A percentile compares a stretch with the other conserved stretches of the same genome.
Conservation (phyloP, 1,140 invertebrate genomes). For the Fopius arisanus region DNA sequence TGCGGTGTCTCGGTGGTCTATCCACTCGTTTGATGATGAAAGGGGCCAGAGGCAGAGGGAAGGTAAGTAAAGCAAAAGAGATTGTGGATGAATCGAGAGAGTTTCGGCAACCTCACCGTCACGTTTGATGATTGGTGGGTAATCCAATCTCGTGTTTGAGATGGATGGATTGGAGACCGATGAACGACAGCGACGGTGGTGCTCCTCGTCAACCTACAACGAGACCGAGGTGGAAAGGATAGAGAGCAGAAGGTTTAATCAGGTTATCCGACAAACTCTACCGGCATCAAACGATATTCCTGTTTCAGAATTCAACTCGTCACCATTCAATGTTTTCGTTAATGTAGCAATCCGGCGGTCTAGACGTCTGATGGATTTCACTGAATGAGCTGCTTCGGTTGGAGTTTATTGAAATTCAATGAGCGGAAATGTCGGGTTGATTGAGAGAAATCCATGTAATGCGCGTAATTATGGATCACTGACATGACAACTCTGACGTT, state of each 20-base stretch:
- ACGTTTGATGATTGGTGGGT: constrained; percentile 26
- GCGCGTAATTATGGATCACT: neutral
- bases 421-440: neutral
- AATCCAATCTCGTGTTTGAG: constrained; percentile 37
- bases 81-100: neutral
- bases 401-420: neutral
- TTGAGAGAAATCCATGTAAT: neutral
- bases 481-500: neutral
- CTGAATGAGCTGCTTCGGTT: neutral
- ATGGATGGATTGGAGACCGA: constrained; percentile 13
- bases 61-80: neutral
- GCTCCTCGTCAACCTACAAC: constrained; percentile 12
- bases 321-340: constrained; percentile 7
- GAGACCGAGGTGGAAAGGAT: neutral
- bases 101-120: constrained; percentile 25
- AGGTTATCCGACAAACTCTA: constrained; percentile 18
- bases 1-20: neutral
- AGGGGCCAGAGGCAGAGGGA: neutral
- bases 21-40: neutral
- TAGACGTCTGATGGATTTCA: constrained; percentile 17
- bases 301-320: constrained; percentile 9
- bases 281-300: constrained; percentile 12
- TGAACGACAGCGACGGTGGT: constrained; percentile 32
- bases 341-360: constrained; percentile 17
- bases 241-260: constrained; percentile 24